Evolutionary conservation across 1,140 invertebrate genomes (phyloP), one percentile per base, ranked within the genome.

Genomic region (Stenopsyche tienmushanensis): DNA sequence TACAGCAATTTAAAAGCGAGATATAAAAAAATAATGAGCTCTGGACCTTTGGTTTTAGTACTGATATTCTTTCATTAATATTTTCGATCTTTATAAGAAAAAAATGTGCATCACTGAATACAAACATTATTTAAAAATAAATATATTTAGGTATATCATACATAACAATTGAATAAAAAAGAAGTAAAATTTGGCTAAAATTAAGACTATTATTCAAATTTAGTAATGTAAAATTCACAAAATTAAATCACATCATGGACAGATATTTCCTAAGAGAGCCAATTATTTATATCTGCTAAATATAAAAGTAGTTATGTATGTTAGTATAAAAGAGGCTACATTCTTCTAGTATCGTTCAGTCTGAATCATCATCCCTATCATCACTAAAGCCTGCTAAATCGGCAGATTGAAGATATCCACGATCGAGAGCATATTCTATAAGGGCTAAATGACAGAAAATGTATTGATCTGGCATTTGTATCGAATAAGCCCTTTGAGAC

Each of bases 391-490:
- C 88, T 47, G 86, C 80, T 71, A 91, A 78, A 72, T 91, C 88
- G 7, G 87, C 86, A 0, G 86, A 82, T 67, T 86, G 85, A 69
- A 92, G 78, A 78, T 91, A 86, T 15, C 87, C 87, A 26, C 88
- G 85, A 69, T 86, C 83, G 13, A 90, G 79, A 18, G 94, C 96
- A 76, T 97, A 96, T 77, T 98, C 95, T 64, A 97, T 87, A 15
- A 98, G 80, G 15, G 95, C 94, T 67, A 96, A 83, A 80, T 98
- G 94, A 79, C 96, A 97, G 83, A 99, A 99, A 0, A 98, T 90
- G 84, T 98, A 99, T 83, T 99, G 97, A 77, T 99, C 96, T 21
- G 95, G 93, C 91, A 97, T 98, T 85, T 99, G 96, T 78, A 99
- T 97, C 76, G 93, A 96, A 81, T 93, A 92, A 47, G 96, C 96